A percentile compares a stretch with the other conserved stretches of the same genome.
These are phyloP conservation scores for Sterna hirundo DNA, from an alignment of 2,113 vertebrate genomes.

Conservation along the genomic window DNA sequence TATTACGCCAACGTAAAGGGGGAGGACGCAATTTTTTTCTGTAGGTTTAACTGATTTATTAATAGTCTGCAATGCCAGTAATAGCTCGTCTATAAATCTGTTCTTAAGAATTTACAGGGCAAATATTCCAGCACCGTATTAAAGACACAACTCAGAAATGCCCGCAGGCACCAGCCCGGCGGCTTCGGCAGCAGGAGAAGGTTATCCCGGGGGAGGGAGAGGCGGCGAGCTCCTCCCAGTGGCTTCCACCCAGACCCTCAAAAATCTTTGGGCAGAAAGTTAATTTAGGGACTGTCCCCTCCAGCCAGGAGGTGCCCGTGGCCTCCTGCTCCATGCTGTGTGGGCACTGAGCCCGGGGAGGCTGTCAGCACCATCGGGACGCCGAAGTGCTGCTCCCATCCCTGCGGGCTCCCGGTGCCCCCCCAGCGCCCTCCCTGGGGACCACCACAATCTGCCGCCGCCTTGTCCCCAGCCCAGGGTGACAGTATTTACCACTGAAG, in stretches of 20 bases:
- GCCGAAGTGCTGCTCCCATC: not conserved
- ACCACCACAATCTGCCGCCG: not conserved
- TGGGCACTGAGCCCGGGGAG: accelerated
- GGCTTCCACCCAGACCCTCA: not conserved
- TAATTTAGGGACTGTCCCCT: not conserved
- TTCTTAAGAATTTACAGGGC: constrained; percentile 67
- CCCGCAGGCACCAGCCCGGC: constrained; percentile 6
- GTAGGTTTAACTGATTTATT: constrained; percentile 64
- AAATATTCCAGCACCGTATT: constrained; percentile 68
- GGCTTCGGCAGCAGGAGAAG: not conserved
- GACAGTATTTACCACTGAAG: not conserved
- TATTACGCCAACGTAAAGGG: not conserved
- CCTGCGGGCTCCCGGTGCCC: accelerated
- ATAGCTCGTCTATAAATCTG: constrained; percentile 67
- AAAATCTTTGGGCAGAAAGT: not conserved
- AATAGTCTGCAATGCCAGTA: constrained; percentile 55
- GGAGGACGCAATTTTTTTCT: not conserved
- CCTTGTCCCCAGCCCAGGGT: not conserved
- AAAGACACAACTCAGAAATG: constrained; percentile 70
- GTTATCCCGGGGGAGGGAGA: not conserved
- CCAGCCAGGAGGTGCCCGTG: not conserved
- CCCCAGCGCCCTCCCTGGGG: too few species aligned
- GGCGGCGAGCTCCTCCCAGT: not conserved
- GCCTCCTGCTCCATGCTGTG: not conserved
- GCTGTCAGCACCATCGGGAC: not conserved